Conservation (phyloP, 2,888 invertebrate species). For the Agapostemon virescens region DNA sequence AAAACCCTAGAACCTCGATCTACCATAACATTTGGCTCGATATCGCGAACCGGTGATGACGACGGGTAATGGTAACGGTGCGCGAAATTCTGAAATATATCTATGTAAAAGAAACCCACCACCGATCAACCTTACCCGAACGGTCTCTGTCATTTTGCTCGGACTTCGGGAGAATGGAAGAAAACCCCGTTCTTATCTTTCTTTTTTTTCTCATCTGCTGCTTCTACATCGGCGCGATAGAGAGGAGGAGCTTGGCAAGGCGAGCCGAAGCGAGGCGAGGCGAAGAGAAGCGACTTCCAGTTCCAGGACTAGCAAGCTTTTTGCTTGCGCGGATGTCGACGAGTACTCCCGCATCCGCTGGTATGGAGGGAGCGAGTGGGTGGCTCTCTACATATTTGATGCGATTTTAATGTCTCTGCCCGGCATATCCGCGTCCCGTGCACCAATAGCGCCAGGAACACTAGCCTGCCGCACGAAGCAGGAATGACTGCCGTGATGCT, state of each 20-base stretch:
- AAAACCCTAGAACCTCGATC: constrained; percentile 31
- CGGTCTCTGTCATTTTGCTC: neutral
- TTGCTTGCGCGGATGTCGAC: constrained; percentile 64
- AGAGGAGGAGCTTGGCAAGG: no score
- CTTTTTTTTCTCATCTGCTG: neutral
- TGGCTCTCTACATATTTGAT: constrained; percentile 77
- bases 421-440: constrained; percentile 50
- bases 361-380: constrained; percentile 59
- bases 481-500: constrained; percentile 74
- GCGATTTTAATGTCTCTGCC: constrained; percentile 80
- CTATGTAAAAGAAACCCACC: neutral
- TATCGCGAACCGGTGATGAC: neutral
- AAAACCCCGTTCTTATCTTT: neutral
- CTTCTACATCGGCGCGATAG: neutral
- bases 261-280: neutral
- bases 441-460: constrained; percentile 47
- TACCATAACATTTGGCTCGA: neutral
- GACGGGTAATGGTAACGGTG: neutral
- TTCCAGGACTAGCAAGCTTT: constrained; percentile 62
- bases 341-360: constrained; percentile 65
- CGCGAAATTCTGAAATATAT: neutral
- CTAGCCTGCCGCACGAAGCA: constrained; percentile 54
- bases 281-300: constrained; percentile 31
- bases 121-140: neutral
- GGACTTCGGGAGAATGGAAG: no score